Conservation (phyloP, 2,113 vertebrate species). For the Cochlearius cochlearius region DNA sequence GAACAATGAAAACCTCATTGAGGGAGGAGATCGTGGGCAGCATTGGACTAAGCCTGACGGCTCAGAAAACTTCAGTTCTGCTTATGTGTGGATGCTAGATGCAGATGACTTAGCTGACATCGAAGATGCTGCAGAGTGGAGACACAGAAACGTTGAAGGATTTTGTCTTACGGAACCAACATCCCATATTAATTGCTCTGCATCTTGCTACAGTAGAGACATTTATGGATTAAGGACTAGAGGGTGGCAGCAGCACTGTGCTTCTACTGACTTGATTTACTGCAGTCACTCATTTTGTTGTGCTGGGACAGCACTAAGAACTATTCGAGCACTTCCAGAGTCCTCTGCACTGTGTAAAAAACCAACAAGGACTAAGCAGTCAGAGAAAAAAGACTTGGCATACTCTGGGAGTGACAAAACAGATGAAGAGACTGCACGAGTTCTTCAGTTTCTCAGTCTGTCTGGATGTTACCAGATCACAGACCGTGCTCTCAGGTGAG, state of each 20-base stretch:
- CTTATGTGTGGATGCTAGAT: constrained; percentile 87
- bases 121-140: constrained; percentile 93
- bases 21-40: constrained; percentile 52
- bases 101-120: constrained; percentile 87
- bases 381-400: constrained; percentile 69
- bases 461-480: constrained; percentile 97
- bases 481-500: constrained; percentile 92
- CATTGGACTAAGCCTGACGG: constrained; percentile 65
- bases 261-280: constrained; percentile 76
- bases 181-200: constrained; percentile 69
- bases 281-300: constrained; percentile 93
- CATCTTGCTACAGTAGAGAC: constrained; percentile 80
- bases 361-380: constrained; percentile 83
- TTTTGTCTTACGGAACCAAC: constrained; percentile 76
- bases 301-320: constrained; percentile 82
- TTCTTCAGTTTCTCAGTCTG: constrained; percentile 92
- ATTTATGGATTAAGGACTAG: constrained; percentile 85
- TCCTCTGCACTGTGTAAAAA: constrained; percentile 72
- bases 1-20: constrained; percentile 43
- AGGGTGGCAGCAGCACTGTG: constrained; percentile 83
- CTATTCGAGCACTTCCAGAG: constrained; percentile 78
- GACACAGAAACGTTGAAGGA: constrained; percentile 72
- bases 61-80: constrained; percentile 62
- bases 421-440: constrained; percentile 78
- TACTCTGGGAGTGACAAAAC: constrained; percentile 76